Percentiles rank a stretch among this genome's conserved stretches.
Evolutionary conservation across 1,140 invertebrate species (phyloP).

Genomic region (Drepana arcuata): DNA sequence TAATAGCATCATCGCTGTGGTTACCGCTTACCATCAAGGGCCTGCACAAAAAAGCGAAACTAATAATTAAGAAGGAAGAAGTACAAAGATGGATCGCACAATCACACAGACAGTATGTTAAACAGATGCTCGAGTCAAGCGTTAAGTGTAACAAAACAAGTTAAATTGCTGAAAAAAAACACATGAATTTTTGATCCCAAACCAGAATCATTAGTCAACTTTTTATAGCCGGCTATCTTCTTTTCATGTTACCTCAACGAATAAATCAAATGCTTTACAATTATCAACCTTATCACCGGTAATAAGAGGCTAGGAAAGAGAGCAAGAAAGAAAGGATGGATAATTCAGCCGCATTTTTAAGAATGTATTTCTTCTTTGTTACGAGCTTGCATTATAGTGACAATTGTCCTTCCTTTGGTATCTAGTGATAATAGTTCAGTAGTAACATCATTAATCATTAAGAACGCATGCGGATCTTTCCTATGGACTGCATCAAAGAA

Average conservation of each 20-base stretch:
- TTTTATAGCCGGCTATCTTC: too few relatives aligned
- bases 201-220: conserved; percentile 69
- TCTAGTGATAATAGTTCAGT: conserved; percentile 47
- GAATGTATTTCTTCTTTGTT: conserved; percentile 22
- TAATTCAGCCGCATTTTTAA: too few relatives aligned
- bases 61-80: conserved; percentile 28
- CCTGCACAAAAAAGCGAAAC: too few relatives aligned
- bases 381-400: conserved; percentile 33
- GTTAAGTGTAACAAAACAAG: conserved; percentile 66
- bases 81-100: conserved; percentile 25
- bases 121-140: conserved; percentile 59
- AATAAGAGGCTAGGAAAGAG: too few relatives aligned
- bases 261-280: too few relatives aligned
- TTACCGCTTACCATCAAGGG: too few relatives aligned
- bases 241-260: too few relatives aligned
- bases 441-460: conserved; percentile 60
- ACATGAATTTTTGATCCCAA: conserved; percentile 67
- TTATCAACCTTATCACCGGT: too few relatives aligned
- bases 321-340: too few relatives aligned
- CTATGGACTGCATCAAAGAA: conserved; percentile 46
- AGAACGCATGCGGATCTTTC: conserved; percentile 52
- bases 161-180: conserved; percentile 43
- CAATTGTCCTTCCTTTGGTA: conserved; percentile 47
- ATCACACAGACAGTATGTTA: conserved; percentile 45
- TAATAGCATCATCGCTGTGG: too few relatives aligned